Percentiles rank a stretch among this genome's conserved stretches.
phyloP scores from a whole-genome alignment of 2,113 vertebrate species.

The Eulemur macaco region DNA sequence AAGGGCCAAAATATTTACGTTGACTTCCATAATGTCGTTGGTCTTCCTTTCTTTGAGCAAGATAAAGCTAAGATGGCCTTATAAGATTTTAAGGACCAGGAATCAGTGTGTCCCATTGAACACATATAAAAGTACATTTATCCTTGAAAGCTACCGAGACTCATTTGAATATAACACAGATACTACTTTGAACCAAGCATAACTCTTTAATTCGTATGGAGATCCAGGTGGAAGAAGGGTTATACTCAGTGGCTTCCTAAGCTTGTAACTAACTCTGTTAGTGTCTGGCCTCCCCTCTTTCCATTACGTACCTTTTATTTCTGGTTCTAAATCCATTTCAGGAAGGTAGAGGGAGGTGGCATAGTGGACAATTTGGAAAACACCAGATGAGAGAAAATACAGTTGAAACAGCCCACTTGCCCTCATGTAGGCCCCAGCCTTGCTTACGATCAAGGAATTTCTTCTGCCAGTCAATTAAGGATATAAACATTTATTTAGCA shows the following conservation, averaged over 20 bases:
- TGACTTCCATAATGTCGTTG: not conserved
- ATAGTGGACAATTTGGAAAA: not conserved
- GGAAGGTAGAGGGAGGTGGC: not conserved
- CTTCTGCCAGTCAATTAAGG: not conserved
- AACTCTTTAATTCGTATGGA: not conserved
- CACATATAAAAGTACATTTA: not conserved
- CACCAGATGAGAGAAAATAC: not conserved
- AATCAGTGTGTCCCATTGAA: not conserved
- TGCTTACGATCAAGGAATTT: not conserved
- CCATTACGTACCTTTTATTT: not conserved
- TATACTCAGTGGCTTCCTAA: not conserved
- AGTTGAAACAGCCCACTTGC: not conserved
- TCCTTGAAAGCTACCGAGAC: not conserved
- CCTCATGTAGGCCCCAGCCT: not conserved
- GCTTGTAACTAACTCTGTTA: not conserved
- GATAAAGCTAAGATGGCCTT: not conserved
- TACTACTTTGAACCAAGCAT: not conserved
- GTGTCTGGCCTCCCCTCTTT: not conserved
- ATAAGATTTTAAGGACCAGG: conserved; percentile 13
- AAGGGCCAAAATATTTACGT: not conserved
- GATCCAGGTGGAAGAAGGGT: not conserved
- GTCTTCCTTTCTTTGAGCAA: not conserved
- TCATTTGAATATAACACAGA: not conserved
- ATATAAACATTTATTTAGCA: not conserved
- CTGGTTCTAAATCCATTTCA: not conserved